Evolutionary conservation across 2,113 vertebrate genomes (phyloP).

Genomic region (Cyphomyrus discorhynchus): DNA sequence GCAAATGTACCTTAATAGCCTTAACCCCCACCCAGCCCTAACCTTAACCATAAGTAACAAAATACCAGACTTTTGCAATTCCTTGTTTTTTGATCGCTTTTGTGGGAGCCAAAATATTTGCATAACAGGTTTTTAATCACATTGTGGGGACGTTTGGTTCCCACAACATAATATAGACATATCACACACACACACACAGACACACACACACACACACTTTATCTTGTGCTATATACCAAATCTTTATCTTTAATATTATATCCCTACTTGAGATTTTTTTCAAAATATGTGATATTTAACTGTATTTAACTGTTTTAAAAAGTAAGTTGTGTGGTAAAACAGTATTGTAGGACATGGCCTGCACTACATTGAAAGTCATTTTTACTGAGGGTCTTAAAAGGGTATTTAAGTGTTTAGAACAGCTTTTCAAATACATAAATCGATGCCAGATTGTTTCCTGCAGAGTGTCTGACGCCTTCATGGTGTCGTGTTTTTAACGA

Average conservation of each 20-base stretch:
- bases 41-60: too few relatives aligned
- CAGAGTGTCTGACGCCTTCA: background rate
- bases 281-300: background rate
- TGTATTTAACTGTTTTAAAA: background rate
- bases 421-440: background rate
- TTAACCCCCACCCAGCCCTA: too few relatives aligned
- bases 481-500: background rate
- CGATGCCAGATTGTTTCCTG: background rate
- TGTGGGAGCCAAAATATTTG: too few relatives aligned
- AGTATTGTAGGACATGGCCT: background rate
- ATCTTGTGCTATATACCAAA: background rate
- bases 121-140: too few relatives aligned
- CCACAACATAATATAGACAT: too few relatives aligned
- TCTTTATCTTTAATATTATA: background rate
- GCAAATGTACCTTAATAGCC: too few relatives aligned
- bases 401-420: background rate
- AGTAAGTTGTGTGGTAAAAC: background rate
- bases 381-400: background rate
- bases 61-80: too few relatives aligned
- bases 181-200: too few relatives aligned
- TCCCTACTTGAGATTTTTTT: background rate
- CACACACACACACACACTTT: background rate
- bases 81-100: too few relatives aligned
- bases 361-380: background rate
- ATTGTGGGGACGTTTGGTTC: background rate